These are phyloP conservation scores for Lagocephalus sceleratus DNA, from an alignment of 2,797 vertebrate species.

Conservation along the genomic window DNA sequence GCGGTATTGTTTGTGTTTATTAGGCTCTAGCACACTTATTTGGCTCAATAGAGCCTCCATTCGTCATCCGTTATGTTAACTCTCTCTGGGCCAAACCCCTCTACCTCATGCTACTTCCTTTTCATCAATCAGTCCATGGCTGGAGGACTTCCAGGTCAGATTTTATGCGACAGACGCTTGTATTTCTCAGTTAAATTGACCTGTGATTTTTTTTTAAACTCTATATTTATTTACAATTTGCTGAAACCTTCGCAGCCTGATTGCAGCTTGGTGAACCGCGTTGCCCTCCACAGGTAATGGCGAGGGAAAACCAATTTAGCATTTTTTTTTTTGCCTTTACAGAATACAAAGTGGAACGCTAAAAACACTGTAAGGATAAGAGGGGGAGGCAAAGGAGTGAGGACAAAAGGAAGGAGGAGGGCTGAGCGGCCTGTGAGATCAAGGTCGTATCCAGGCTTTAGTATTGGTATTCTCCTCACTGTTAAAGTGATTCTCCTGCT, in stretches of 20 bases:
- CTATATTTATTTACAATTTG: background rate
- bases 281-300: constrained; percentile 11
- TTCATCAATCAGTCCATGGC: constrained; percentile 69
- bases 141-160: constrained; percentile 45
- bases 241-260: background rate
- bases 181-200: constrained; percentile 11
- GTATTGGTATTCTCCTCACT: constrained; percentile 76
- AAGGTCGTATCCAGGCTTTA: constrained; percentile 77
- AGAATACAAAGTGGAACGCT: constrained; percentile 24
- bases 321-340: constrained; percentile 33
- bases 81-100: constrained; percentile 32
- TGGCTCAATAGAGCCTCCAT: constrained; percentile 32
- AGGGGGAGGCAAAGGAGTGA: constrained; percentile 35
- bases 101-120: constrained; percentile 50
- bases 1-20: constrained; percentile 11
- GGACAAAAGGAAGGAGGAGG: constrained; percentile 23
- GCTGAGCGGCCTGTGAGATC: constrained; percentile 56
- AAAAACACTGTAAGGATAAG: constrained; percentile 23
- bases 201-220: constrained; percentile 13
- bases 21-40: constrained; percentile 4
- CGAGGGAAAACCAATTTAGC: constrained; percentile 17
- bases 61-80: constrained; percentile 35
- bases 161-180: constrained; percentile 34
- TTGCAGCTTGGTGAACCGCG: constrained; percentile 20
- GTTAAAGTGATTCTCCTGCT: constrained; percentile 75